Conservation (phyloP, 2,113 vertebrate genomes). For the Cottus gobio region DNA sequence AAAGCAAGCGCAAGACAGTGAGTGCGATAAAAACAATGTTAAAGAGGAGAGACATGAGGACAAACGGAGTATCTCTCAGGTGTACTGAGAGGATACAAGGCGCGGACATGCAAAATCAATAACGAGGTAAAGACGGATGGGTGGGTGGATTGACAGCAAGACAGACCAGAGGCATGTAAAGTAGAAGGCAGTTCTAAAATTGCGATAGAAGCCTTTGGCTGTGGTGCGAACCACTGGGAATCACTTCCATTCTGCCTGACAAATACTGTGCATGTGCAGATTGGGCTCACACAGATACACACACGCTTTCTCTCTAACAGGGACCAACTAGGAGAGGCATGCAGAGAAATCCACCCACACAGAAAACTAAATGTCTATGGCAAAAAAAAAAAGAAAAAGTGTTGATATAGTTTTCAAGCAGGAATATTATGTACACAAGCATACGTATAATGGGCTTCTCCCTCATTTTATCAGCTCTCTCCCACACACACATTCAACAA, state of each 20-base stretch:
- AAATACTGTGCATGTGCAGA: conserved; percentile 24
- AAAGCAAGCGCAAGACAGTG: background rate
- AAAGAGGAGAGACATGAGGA: conserved; percentile 25
- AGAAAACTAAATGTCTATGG: background rate
- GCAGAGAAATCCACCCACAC: conserved; percentile 23
- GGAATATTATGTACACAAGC: background rate
- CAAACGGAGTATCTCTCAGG: conserved; percentile 29
- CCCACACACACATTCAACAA: background rate
- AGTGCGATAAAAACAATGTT: conserved; percentile 11
- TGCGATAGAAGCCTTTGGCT: conserved; percentile 27
- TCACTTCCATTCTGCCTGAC: conserved; percentile 28
- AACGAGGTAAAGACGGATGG: conserved; percentile 35
- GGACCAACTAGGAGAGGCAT: conserved; percentile 5
- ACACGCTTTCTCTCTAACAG: conserved; percentile 3
- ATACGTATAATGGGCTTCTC: background rate
- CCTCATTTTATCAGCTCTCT: background rate
- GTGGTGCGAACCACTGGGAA: conserved; percentile 31
- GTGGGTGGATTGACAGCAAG: conserved; percentile 37
- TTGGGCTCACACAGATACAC: background rate
- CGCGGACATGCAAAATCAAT: conserved; percentile 34
- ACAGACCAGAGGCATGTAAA: conserved; percentile 24
- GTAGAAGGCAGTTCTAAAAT: conserved; percentile 24
- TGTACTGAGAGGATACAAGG: conserved; percentile 13
- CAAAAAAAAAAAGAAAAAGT: conserved; percentile 8
- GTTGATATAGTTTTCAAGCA: conserved; percentile 8